Conservation (phyloP, 2,888 invertebrate species). For the Orthosia incerta region DNA sequence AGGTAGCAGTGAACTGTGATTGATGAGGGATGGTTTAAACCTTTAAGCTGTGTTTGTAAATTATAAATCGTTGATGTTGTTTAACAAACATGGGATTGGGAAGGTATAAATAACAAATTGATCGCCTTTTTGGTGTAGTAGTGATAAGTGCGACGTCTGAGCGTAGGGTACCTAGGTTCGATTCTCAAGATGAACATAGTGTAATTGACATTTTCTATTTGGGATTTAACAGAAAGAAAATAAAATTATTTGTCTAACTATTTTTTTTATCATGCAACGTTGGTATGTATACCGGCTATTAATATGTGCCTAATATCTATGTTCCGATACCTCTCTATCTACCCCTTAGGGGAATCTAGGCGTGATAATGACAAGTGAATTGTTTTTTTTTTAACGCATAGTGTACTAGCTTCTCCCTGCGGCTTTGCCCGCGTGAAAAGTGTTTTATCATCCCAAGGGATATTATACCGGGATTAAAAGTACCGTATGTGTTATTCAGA, state of each 20-base stretch:
- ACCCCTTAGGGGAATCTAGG: background rate
- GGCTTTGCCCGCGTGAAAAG: too few species aligned
- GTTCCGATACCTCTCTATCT: background rate
- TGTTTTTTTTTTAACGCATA: background rate
- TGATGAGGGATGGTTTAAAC: constrained; percentile 32
- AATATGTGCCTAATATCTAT: background rate
- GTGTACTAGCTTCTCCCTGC: background rate
- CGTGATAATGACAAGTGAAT: background rate
- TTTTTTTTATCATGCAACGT: background rate
- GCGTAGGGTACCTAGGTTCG: too few species aligned
- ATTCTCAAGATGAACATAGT: background rate
- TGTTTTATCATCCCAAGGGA: too few species aligned
- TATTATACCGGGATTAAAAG: too few species aligned
- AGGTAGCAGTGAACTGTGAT: constrained; percentile 20
- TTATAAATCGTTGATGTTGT: constrained; percentile 20
- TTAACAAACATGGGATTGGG: background rate
- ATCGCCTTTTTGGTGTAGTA: background rate
- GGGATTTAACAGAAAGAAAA: background rate
- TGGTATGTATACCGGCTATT: background rate
- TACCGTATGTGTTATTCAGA: too few species aligned
- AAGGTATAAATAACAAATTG: background rate
- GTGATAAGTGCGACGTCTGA: background rate
- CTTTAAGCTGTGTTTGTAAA: constrained; percentile 9
- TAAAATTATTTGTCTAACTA: too few species aligned
- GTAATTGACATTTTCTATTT: background rate